Evolutionary conservation across 2,113 vertebrate species (phyloP), one percentile per base, ranked within the genome.

Genomic region (Pseudorhombus dupliciocellatus): DNA sequence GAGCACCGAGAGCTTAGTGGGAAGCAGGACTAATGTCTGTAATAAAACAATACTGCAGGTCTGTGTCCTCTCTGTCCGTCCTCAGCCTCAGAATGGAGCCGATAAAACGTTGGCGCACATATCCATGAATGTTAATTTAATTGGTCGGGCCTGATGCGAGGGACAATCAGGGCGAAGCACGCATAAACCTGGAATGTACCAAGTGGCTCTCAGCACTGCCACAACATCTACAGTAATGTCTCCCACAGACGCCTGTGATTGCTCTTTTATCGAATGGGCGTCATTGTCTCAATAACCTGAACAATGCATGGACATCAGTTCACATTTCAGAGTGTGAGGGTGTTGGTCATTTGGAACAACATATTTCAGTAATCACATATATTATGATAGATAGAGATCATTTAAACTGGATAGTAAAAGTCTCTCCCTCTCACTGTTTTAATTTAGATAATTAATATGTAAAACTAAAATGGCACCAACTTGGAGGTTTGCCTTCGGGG

Each of bases 401-500:
- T 64, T 66, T 75, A 72, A 84, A 80, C 48, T 48, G 4, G 6
- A n/a, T 48, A n/a, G 16, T 42, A 42, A 42, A 42, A 16, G 14
- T 16, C 4, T 87, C 2, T 12, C 34, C 34, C 3, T 37, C 34
- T 37, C 34, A 10, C 34, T 37, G 83, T 77, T 56, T 87, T 68
- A 71, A 75, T 85, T 85, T 92, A 71, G 91, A 89, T 91, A 84
- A 92, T 90, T 91, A 67, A 91, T 78, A 65, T 75, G 84, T 70
- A 11, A 37, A 9, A 37, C 34, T 37, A 37, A 37, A 37, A 2
- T 65, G 55, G 68, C 64, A 75, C 46, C 53, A 64, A 61, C 75
- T 83, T 78, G 69, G 73, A 85, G 55, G 84, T 80, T 74, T 83
- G 75, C 65, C 56, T 64, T 66, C 82, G 72, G 74, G 81, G 57